These are phyloP conservation scores for Otocyon megalotis DNA, from an alignment of 2,113 vertebrate genomes.

Conservation along the genomic window DNA sequence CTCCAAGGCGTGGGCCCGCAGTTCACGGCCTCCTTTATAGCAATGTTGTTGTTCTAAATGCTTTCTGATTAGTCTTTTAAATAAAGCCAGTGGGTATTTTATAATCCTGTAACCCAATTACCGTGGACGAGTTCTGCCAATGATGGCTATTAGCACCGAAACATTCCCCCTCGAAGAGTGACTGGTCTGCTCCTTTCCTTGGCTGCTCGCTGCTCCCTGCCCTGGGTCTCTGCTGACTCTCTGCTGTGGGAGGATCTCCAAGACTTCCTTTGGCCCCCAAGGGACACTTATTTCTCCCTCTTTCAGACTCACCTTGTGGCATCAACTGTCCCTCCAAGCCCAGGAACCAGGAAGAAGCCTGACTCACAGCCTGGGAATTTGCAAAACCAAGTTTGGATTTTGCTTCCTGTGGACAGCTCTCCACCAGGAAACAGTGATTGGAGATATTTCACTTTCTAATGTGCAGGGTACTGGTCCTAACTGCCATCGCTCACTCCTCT, in stretches of 20 bases:
- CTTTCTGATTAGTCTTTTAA: slow-evolving; percentile 66
- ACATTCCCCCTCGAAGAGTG: neutral
- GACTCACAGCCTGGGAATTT: neutral
- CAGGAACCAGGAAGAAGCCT: neutral
- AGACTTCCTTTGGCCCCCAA: neutral
- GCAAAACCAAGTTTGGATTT: neutral
- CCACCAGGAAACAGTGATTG: accelerated
- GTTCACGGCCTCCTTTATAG: neutral
- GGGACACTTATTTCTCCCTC: neutral
- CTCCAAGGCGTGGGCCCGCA: neutral
- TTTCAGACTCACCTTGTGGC: neutral
- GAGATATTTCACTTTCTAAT: neutral
- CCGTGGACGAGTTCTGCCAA: neutral
- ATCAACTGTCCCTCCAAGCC: neutral
- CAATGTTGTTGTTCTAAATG: neutral
- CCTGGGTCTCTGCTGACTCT: neutral
- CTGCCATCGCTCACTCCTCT: neutral
- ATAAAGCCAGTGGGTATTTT: slow-evolving; percentile 26
- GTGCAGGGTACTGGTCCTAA: neutral
- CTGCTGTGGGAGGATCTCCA: neutral
- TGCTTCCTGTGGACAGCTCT: neutral
- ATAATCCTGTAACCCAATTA: slow-evolving; percentile 54
- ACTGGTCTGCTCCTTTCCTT: neutral
- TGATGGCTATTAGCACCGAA: neutral
- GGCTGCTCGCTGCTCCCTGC: neutral